Conservation (phyloP, 64 coral and sea anemone species). For the Montipora capricornis region DNA sequence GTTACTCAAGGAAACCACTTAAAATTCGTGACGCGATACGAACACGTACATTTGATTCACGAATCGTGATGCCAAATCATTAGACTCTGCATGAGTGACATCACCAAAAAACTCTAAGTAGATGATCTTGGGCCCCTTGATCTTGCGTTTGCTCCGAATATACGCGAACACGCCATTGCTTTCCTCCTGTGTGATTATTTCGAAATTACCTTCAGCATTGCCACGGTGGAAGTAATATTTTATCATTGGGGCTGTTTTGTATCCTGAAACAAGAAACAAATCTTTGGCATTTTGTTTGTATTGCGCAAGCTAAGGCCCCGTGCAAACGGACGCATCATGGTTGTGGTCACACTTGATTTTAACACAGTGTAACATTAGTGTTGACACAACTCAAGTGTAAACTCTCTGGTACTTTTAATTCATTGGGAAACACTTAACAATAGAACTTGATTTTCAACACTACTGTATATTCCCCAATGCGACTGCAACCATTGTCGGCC, state of each 20-base stretch:
- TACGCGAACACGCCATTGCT: not conserved
- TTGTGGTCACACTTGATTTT: too few relatives aligned
- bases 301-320: too few relatives aligned
- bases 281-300: not conserved
- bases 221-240: slow-evolving; percentile 43
- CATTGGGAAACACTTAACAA: too few relatives aligned
- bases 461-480: too few relatives aligned
- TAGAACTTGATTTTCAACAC: too few relatives aligned
- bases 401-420: too few relatives aligned
- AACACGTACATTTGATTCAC: slow-evolving; percentile 46
- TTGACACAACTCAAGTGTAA: too few relatives aligned
- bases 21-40: slow-evolving; percentile 15
- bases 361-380: too few relatives aligned
- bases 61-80: slow-evolving; percentile 20
- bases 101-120: slow-evolving; percentile 48
- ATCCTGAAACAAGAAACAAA: slow-evolving; percentile 19
- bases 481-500: too few relatives aligned
- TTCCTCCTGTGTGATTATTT: not conserved
- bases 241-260: slow-evolving; percentile 33
- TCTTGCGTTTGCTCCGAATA: not conserved
- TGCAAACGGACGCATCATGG: too few relatives aligned
- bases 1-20: not conserved
- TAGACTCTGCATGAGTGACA: not conserved
- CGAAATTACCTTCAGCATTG: slow-evolving; percentile 23
- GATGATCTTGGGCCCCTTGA: slow-evolving; percentile 5